phyloP scores from a whole-genome alignment of 2,888 invertebrate species.

The Catocala fraxini region DNA sequence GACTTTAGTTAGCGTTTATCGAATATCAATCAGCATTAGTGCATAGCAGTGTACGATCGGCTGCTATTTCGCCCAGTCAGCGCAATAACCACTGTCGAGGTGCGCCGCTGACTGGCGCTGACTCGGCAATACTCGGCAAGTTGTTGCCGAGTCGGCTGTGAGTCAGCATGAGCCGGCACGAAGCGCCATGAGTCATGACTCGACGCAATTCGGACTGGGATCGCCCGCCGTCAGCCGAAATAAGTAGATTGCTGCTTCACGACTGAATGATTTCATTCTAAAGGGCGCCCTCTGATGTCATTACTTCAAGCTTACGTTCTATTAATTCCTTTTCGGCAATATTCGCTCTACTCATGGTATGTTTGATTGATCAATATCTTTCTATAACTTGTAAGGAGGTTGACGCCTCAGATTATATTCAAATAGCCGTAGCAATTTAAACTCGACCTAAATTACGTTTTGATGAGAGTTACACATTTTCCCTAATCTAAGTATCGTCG shows the following conservation, averaged over 20 bases:
- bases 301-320: conserved; percentile 61
- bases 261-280: conserved; percentile 75
- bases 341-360: conserved; percentile 25
- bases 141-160: conserved; percentile 68
- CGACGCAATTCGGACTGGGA: conserved; percentile 68
- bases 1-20: conserved; percentile 61
- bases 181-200: conserved; percentile 74
- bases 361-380: conserved; percentile 32
- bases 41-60: conserved; percentile 63
- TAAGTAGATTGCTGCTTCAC: conserved; percentile 83
- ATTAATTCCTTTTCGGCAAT: conserved; percentile 34
- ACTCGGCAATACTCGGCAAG: conserved; percentile 60
- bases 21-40: conserved; percentile 77
- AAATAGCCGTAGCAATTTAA: conserved; percentile 58
- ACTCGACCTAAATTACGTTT: conserved; percentile 71
- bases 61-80: conserved; percentile 70
- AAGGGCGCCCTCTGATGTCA: conserved; percentile 69
- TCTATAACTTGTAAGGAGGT: conserved; percentile 24
- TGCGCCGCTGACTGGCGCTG: conserved; percentile 66
- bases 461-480: conserved; percentile 64
- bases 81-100: conserved; percentile 71
- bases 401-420: conserved; percentile 32
- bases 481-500: conserved; percentile 40
- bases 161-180: conserved; percentile 71
- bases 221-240: conserved; percentile 78